Evolutionary conservation across 1,140 invertebrate species (phyloP), one percentile per base, ranked within the genome.

Genomic region (Contarinia nasturtii): DNA sequence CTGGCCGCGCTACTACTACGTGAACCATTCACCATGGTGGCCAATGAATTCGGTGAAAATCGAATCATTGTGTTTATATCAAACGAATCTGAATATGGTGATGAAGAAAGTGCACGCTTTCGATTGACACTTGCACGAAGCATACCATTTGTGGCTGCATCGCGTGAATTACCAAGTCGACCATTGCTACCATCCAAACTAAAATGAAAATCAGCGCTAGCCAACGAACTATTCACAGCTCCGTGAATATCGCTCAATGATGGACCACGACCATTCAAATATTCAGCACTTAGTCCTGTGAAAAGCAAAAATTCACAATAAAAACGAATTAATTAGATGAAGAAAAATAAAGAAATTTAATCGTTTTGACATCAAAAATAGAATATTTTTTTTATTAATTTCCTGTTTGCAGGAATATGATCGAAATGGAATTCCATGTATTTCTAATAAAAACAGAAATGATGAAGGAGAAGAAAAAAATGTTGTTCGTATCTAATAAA

Each of bases 61-160:
- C 91, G 75, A 54, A 96, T 94, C 72, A 95, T 85, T 44, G 89
- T 91, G 56, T 88, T 89, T 55, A 97, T 81, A 62, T 95, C 90
- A 57, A 94, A 76, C 11, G 86, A 86, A 61, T 95, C 90, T 1
- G 89, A 90, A 55, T 94, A 92, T 0, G 92, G 90, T 12, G 90
- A 95, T 61, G 86, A 88, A 42, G 90, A 94, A 0, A 94, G 69
- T 0, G 91, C 89, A 42, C 92, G 71, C 60, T 96, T 97, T 22
- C 90, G 76, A 57, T 80, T 82, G 21, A 79, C 77, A 40, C 79
- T 79, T 62, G 74, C 59, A 49, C 74, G 55, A 61, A 77, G 56
- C 55, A 68, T 69, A 2, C 69, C 62, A 2, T 62, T 63, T 3
- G 27, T 27, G 27, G 27, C 27, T 1, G 70, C 71, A 21, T 72